Percentiles rank a stretch among this genome's conserved stretches.
Conservation (phyloP, 2,888 invertebrate genomes). For the Zygothrica quintamaculata region DNA sequence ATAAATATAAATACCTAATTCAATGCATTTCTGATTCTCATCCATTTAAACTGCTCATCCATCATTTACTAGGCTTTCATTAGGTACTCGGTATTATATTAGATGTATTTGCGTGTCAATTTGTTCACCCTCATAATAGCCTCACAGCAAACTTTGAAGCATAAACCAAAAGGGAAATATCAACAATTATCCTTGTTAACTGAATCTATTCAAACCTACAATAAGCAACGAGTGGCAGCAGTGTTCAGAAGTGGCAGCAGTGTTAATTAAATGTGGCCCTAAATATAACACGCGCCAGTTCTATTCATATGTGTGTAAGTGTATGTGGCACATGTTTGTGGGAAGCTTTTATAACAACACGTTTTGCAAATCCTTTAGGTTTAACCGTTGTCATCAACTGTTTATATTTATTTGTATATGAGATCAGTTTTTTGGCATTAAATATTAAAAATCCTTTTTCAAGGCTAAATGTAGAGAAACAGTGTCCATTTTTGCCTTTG, state of each 20-base stretch:
- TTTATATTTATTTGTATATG: constrained; percentile 8
- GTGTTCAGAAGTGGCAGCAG: neutral
- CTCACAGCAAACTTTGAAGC: neutral
- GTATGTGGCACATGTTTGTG: neutral
- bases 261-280: constrained; percentile 57
- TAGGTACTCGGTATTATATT: no score
- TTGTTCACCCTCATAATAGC: neutral
- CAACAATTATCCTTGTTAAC: constrained; percentile 27
- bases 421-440: constrained; percentile 8
- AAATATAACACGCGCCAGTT: constrained; percentile 42
- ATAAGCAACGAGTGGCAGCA: neutral
- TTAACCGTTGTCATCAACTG: constrained; percentile 52
- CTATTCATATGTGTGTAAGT: neutral
- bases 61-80: no score
- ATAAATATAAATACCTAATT: constrained; percentile 30
- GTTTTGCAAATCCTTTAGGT: constrained; percentile 19
- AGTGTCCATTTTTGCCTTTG: no score
- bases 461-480: no score
- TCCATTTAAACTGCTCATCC: no score
- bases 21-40: neutral
- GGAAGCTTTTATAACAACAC: constrained; percentile 17
- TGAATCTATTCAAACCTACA: constrained; percentile 25
- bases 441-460: neutral
- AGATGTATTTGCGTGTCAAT: no score
- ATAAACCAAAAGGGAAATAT: constrained; percentile 39